Conservation (phyloP, 2,888 invertebrate genomes). For the Aleiodes testaceus region DNA sequence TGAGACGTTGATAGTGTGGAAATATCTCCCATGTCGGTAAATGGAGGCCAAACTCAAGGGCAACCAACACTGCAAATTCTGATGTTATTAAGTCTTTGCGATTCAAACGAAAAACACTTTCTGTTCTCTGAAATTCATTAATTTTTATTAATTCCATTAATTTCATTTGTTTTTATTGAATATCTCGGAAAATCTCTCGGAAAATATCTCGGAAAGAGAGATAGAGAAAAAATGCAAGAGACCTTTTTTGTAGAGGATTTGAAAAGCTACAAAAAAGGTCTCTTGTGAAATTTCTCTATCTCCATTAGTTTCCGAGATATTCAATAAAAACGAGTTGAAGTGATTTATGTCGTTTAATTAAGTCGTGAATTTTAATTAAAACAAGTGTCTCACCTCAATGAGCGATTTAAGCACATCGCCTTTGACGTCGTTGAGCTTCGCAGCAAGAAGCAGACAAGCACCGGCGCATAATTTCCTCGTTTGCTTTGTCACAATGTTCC, state of each 20-base stretch:
- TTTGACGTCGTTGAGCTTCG: slow-evolving; percentile 97
- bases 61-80: slow-evolving; percentile 95
- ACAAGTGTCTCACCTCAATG: slow-evolving; percentile 82
- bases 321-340: too few species aligned
- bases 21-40: slow-evolving; percentile 93
- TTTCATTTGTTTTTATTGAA: too few species aligned
- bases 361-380: slow-evolving; percentile 12
- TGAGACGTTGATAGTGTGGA: slow-evolving; percentile 95
- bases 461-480: slow-evolving; percentile 97
- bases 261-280: too few species aligned
- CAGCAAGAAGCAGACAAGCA: slow-evolving; percentile 93
- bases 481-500: slow-evolving; percentile 93
- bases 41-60: slow-evolving; percentile 94
- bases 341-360: slow-evolving; percentile 15
- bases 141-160: slow-evolving; percentile 4
- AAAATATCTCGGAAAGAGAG: too few species aligned
- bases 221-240: too few species aligned
- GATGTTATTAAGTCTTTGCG: slow-evolving; percentile 91
- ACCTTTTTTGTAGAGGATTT: too few species aligned
- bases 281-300: too few species aligned
- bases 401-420: slow-evolving; percentile 89
- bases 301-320: neutral
- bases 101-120: slow-evolving; percentile 91
- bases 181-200: too few species aligned
- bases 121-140: slow-evolving; percentile 82